Base-by-base conservation (phyloP, 2,113 vertebrate species). In the Stegostoma tigrinum region DNA sequence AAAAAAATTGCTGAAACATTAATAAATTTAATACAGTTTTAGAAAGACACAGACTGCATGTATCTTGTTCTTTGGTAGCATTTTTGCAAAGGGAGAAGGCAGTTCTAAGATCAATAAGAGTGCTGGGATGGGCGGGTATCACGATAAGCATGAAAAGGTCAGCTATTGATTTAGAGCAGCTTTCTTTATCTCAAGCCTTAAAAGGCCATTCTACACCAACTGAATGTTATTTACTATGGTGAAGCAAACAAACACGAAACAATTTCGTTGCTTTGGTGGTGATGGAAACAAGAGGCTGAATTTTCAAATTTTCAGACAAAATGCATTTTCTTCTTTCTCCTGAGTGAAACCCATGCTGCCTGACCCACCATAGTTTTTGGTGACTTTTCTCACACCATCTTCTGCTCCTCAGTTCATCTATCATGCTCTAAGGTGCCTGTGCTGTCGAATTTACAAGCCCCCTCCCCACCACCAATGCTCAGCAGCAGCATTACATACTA, bases 1-100 rank as follows among this genome's bases (percentile, higher is more conserved):
- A 52, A 24, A 87, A 52, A 24, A 27, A 38, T 67, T 42, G 61
- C 89, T 93, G 61, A 66, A 66, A 19, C 55, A 67, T 67, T 93
- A 93, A 91, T 91, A 64, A 91, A 91, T 66, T 66, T 91, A 91
- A 93, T 91, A 17, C 89, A 38, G 34, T 93, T 66, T 61, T 7
- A 93, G 66, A 93, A 93, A 66, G 89, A 67, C 61, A 67, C 17
- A 91, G 24, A 83, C 27, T 93, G 61, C 55, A 91, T 91, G 38
- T 66, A 91, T 66, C n/a, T 91, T 66, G 66, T 34, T 64, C 30
- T 34, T 66, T n/a, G 67, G 19, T 24, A 66, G 89, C 34, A 93
- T 66, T 67, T 93, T 67, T 38, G 61, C 38, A 93, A 8, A 93
- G 30, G 38, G 55, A 42, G 66, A 93, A 66, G 67, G 64, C 38